Percentiles rank a stretch among this genome's conserved stretches.
These are phyloP conservation scores for Prochilodus magdalenae DNA, from an alignment of 2,113 vertebrate species.

Conservation along the genomic window DNA sequence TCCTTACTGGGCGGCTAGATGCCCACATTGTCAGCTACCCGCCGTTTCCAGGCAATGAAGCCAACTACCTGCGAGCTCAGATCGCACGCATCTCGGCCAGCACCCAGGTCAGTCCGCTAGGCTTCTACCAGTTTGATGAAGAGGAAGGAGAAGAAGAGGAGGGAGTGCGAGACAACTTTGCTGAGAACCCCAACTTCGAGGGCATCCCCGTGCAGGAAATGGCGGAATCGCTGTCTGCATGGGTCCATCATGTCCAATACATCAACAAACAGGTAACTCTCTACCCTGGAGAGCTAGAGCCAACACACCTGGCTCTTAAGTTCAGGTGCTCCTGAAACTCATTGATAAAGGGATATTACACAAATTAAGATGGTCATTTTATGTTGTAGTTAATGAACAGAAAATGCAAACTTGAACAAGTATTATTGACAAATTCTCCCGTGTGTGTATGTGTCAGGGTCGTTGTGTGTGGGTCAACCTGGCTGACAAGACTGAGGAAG, in stretches of 20 bases:
- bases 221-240: constrained; percentile 82
- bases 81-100: constrained; percentile 94
- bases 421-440: neutral
- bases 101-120: constrained; percentile 89
- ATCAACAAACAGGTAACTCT: constrained; percentile 89
- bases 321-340: too few species aligned
- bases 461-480: constrained; percentile 91
- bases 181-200: constrained; percentile 91
- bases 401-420: neutral
- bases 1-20: constrained; percentile 88
- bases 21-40: constrained; percentile 85
- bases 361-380: too few species aligned
- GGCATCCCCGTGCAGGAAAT: constrained; percentile 80
- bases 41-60: constrained; percentile 92
- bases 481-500: constrained; percentile 77
- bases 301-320: too few species aligned
- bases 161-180: constrained; percentile 70
- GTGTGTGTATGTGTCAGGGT: constrained; percentile 76
- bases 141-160: constrained; percentile 89
- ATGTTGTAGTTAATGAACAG: too few species aligned
- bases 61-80: constrained; percentile 91
- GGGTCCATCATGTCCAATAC: constrained; percentile 90
- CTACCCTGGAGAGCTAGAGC: too few species aligned
- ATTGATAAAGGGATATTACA: too few species aligned
- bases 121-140: constrained; percentile 87